Evolutionary conservation across 2,888 invertebrate species (phyloP).

Genomic region (Nasonia oneida): DNA sequence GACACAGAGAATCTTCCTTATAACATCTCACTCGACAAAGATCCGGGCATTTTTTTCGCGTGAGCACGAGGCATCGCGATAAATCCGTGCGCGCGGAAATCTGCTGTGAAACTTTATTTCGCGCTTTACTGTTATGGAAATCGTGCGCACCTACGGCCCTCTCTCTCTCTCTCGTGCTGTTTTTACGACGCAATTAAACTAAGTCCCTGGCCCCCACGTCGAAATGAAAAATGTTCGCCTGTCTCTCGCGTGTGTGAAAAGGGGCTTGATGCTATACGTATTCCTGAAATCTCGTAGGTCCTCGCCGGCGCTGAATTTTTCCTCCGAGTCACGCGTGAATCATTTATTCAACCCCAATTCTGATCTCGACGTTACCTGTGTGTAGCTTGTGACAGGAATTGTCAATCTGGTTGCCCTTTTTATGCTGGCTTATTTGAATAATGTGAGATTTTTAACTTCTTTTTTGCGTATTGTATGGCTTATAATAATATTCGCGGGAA

Average conservation of each 20-base stretch:
- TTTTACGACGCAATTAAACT: constrained; percentile 53
- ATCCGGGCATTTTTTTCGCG: constrained; percentile 14
- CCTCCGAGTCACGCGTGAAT: constrained; percentile 1
- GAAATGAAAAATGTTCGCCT: constrained; percentile 14
- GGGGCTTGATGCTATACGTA: neutral
- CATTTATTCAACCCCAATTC: constrained; percentile 14
- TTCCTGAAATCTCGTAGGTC: neutral
- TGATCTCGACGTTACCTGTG: neutral
- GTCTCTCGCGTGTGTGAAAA: neutral
- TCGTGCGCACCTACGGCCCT: too few species aligned
- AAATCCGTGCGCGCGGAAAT: neutral
- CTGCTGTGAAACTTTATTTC: neutral
- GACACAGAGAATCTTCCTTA: neutral
- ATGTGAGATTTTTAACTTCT: too few species aligned
- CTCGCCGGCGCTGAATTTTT: neutral
- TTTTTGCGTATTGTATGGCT: too few species aligned
- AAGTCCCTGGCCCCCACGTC: constrained; percentile 1
- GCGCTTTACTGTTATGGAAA: too few species aligned
- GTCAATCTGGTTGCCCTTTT: neutral
- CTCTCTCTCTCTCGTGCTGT: neutral
- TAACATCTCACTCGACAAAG: neutral
- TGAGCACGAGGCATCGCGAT: constrained; percentile 16
- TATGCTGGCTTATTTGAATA: too few species aligned
- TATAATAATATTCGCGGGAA: too few species aligned
- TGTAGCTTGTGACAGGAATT: neutral